Evolutionary conservation across 1,140 invertebrate species (phyloP), one percentile per base, ranked within the genome.

Genomic region (Macrocentrus cingulum): DNA sequence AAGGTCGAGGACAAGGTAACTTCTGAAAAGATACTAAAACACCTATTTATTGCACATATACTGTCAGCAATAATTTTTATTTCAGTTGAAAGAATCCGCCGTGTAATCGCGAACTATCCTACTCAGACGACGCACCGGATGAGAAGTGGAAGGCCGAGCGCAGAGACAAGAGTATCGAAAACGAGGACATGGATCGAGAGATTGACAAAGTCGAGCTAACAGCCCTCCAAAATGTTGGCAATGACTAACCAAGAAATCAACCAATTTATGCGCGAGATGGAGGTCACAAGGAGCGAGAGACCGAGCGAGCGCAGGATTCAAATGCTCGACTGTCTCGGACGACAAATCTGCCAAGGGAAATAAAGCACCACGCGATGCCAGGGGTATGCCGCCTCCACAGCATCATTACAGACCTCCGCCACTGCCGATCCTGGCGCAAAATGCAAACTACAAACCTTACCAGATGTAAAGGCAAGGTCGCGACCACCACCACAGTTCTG

Each of bases 191-290:
- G 13, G 74, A 77, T 1, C 70, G 70, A 46, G 78, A 80, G 15
- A 50, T 72, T 2, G 52, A 73, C 1, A 80, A 83, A 48, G 81
- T 84, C 0, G 89, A 91, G 66, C 88, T 90, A 1, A 90, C 88
- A 1, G 85, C 85, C 1, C 69, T 92, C 8, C 91, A 93, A 89
- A 70, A 92, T 93, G 89, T 81, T 93, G 57, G 87, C 87, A 5
- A 85, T 93, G 68, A 88, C 91, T 13, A 92, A 91, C 1, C 91
- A 95, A 78, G 91, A 94, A 69, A 90, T 94, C n/a, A 92, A 95
- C 66, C 87, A 91, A 42, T 94, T 93, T 68, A 94, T 94, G 88
- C 90, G 91, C 70, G 92, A 94, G 81, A 91, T 91, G 88, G 90
- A 92, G 77, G 88, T 90, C 39, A 90, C 90, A 0, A 89, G 91